Evolutionary conservation across 1,140 invertebrate genomes (phyloP).

Genomic region (Nilaparvata lugens): DNA sequence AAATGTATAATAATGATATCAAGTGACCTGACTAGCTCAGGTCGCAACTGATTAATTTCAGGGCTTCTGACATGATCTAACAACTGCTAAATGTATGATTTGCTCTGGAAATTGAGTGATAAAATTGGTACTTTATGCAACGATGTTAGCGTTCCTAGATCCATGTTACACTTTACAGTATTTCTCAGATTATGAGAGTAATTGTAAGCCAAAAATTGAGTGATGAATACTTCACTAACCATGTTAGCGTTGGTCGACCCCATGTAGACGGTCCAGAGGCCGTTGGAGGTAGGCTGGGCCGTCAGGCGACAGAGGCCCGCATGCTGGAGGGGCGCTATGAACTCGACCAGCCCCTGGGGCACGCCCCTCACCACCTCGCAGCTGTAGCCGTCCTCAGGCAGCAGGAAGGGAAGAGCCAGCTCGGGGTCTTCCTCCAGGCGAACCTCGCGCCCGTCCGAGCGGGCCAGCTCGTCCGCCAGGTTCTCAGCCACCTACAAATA

Average conservation of each 20-base stretch:
- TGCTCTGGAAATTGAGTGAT: too few species aligned
- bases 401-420: slow-evolving; percentile 78
- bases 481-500: slow-evolving; percentile 69
- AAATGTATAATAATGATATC: too few species aligned
- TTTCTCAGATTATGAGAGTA: too few species aligned
- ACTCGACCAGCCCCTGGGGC: slow-evolving; percentile 78
- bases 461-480: slow-evolving; percentile 84
- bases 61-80: too few species aligned
- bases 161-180: not conserved
- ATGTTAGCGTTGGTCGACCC: slow-evolving; percentile 31
- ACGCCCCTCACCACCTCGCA: slow-evolving; percentile 91
- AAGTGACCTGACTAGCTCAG: too few species aligned
- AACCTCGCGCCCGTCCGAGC: slow-evolving; percentile 82
- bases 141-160: not conserved
- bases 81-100: too few species aligned
- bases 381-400: slow-evolving; percentile 97
- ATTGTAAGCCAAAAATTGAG: too few species aligned
- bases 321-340: slow-evolving; percentile 76
- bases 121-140: too few species aligned
- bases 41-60: too few species aligned
- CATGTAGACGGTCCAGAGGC: slow-evolving; percentile 94
- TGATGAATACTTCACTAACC: slow-evolving; percentile 17
- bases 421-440: slow-evolving; percentile 74
- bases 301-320: slow-evolving; percentile 81
- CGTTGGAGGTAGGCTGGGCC: slow-evolving; percentile 79